A percentile compares a stretch with the other conserved stretches of the same genome.
Conservation (phyloP, 92 coral and sea anemone species). For the Porites divaricata region DNA sequence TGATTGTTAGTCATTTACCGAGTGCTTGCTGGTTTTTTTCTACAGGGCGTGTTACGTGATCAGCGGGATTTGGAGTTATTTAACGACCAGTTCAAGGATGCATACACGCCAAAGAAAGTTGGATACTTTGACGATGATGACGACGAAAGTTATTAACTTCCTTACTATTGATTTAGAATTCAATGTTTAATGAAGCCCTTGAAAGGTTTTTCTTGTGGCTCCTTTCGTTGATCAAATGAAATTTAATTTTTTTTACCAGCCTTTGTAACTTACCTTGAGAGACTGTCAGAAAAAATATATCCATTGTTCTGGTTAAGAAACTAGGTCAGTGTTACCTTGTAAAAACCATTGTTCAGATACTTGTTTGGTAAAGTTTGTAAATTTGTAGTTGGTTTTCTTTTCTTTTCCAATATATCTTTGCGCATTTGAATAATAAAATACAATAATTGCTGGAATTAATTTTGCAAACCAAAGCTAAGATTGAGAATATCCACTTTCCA, state of each 20-base stretch:
- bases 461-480: too few relatives aligned
- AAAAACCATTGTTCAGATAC: neutral
- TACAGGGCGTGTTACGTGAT: conserved; percentile 95
- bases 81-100: conserved; percentile 85
- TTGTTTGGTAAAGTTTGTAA: conserved; percentile 9
- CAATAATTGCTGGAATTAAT: too few relatives aligned
- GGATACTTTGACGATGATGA: conserved; percentile 93
- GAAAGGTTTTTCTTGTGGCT: neutral
- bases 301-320: neutral
- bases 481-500: too few relatives aligned
- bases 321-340: conserved; percentile 10
- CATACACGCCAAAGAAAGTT: conserved; percentile 78
- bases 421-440: too few relatives aligned
- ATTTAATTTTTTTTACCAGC: too few relatives aligned
- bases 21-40: neutral
- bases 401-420: neutral
- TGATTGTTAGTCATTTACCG: neutral
- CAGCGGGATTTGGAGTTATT: conserved; percentile 87
- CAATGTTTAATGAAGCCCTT: neutral
- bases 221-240: neutral
- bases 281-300: neutral
- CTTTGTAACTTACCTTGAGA: neutral
- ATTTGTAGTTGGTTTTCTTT: neutral
- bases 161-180: neutral
- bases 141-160: conserved; percentile 11